Evolutionary conservation across 2,113 vertebrate genomes (phyloP).

Genomic region (Haemorhous mexicanus): DNA sequence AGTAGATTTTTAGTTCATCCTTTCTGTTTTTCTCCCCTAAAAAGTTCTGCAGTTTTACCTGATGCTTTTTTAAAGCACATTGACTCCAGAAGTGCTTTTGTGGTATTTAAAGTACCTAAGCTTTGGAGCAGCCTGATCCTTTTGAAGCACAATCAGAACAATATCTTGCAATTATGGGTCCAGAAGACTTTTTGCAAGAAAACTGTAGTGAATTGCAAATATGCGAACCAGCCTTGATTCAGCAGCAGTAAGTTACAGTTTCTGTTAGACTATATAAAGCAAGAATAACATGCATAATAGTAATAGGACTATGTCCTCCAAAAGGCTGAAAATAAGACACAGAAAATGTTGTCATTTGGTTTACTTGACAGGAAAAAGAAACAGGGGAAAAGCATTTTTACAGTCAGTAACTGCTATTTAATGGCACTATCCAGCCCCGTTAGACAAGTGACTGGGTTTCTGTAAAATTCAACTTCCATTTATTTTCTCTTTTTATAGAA

Average conservation of each 20-base stretch:
- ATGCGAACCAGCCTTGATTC: background rate
- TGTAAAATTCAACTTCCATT: background rate
- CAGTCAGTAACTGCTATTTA: background rate
- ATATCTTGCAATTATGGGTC: background rate
- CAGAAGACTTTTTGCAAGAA: background rate
- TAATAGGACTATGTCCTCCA: background rate
- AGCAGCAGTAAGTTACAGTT: background rate
- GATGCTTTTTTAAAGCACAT: background rate
- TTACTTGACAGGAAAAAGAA: background rate
- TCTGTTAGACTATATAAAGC: background rate
- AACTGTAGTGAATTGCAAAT: background rate
- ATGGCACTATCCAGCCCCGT: background rate
- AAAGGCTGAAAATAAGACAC: background rate
- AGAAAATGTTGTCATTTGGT: background rate
- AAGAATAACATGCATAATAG: background rate
- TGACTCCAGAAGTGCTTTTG: background rate
- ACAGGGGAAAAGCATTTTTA: background rate
- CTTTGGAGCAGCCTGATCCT: background rate
- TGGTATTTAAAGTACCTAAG: background rate
- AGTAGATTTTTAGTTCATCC: background rate
- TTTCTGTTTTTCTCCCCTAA: background rate
- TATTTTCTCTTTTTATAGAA: background rate
- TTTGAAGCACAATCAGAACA: background rate
- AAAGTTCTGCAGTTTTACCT: background rate
- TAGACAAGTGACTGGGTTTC: background rate